Conservation (phyloP, 2,888 invertebrate species). For the Eristalis pertinax region DNA sequence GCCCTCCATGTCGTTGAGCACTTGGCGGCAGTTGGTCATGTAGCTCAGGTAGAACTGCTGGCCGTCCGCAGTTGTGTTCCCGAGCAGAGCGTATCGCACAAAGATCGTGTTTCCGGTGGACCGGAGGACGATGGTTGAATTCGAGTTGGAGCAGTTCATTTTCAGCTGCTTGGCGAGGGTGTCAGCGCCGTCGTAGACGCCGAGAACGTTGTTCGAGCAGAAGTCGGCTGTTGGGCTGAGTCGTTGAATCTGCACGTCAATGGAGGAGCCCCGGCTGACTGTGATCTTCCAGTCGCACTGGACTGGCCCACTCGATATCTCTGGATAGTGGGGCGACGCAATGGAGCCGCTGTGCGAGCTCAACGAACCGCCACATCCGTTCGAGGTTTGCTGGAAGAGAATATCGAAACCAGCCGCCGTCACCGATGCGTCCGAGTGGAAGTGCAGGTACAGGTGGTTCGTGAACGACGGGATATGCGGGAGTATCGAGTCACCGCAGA, state of each 20-base stretch:
- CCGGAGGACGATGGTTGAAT: constrained; percentile 49
- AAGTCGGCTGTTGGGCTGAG: constrained; percentile 84
- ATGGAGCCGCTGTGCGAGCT: constrained; percentile 88
- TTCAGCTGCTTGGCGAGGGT: constrained; percentile 69
- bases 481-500: constrained; percentile 87
- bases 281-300: constrained; percentile 92
- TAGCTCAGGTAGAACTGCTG: constrained; percentile 76
- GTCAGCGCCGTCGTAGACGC: constrained; percentile 76
- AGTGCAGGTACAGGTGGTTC: constrained; percentile 88
- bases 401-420: constrained; percentile 87
- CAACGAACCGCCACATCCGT: constrained; percentile 92
- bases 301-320: constrained; percentile 85
- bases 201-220: constrained; percentile 86
- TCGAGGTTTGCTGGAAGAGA: constrained; percentile 85
- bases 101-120: constrained; percentile 76
- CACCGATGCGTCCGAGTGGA: constrained; percentile 87
- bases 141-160: constrained; percentile 73
- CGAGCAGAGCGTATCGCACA: constrained; percentile 75
- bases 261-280: constrained; percentile 87
- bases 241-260: constrained; percentile 86
- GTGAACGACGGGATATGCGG: constrained; percentile 87
- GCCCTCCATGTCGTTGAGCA: constrained; percentile 82
- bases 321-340: constrained; percentile 92
- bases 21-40: constrained; percentile 74
- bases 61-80: constrained; percentile 49